Conservation (phyloP, 2,888 invertebrate species). For the Allophyes oxyacanthae region DNA sequence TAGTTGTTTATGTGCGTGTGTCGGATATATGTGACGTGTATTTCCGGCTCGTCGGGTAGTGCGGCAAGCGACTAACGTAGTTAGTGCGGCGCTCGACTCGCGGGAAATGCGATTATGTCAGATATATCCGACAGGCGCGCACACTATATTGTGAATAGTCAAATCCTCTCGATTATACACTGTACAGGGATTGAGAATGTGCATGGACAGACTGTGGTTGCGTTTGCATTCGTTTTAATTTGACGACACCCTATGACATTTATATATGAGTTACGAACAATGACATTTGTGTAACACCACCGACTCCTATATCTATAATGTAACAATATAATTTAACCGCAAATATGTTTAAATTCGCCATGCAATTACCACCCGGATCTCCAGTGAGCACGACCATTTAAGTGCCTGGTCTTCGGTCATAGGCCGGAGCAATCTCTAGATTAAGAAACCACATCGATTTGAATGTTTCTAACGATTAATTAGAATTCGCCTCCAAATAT, state of each 20-base stretch:
- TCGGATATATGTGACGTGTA: slow-evolving; percentile 34
- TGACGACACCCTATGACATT: slow-evolving; percentile 33
- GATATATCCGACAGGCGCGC: slow-evolving; percentile 33
- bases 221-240: slow-evolving; percentile 44
- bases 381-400: not conserved
- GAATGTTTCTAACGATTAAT: no score
- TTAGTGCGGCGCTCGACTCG: not conserved
- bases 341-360: slow-evolving; percentile 7
- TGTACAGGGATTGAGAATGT: slow-evolving; percentile 70
- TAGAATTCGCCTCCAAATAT: no score
- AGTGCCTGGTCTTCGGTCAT: not conserved
- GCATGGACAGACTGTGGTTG: slow-evolving; percentile 60
- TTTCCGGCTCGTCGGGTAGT: not conserved
- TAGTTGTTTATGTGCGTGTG: slow-evolving; percentile 53
- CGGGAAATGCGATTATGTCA: not conserved
- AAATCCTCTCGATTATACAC: slow-evolving; percentile 73
- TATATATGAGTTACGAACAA: slow-evolving; percentile 29
- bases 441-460: not conserved
- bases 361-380: not conserved
- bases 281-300: slow-evolving; percentile 33
- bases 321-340: slow-evolving; percentile 25
- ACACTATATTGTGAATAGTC: slow-evolving; percentile 61
- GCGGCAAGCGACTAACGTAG: not conserved
- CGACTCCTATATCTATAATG: slow-evolving; percentile 24
- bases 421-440: not conserved